Base-by-base conservation (phyloP, 2,113 vertebrate species). In the Etheostoma spectabile region DNA sequence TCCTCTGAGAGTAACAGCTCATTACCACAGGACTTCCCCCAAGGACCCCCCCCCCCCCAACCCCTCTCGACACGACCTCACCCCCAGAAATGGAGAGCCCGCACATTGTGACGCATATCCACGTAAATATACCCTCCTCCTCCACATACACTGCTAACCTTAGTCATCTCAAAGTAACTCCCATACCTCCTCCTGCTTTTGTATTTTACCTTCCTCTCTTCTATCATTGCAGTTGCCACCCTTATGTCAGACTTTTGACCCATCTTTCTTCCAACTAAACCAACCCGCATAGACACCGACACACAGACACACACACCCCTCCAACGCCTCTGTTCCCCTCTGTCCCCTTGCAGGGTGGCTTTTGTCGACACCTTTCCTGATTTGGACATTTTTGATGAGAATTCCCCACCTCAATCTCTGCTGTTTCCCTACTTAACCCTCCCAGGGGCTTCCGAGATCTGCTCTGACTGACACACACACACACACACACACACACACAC, bases 321-420 rank as follows among this genome's bases (percentile, higher is more conserved):
- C 59, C 63, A 61, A 15, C 30, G 16, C 77, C 85, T 74, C 83
- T 42, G 59, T 38, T 85, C 64, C 84, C 77, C 79, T 89, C 85
- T 55, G 86, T 88, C 87, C 89, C 86, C 79, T 83, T 27, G 66
- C 85, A 85, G 84, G 72, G 82, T 88, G 84, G 84, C 86, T 90
- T 79, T 74, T 70, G 87, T 74, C 83, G 92, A 91, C 94, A 93
- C 91, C 91, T 94, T 93, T 95, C 93, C 89, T 64, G 68, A 94
- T 94, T 94, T 95, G 93, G 92, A 93, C 70, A 8, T 74, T 90
- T 94, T 77, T 90, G 91, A 91, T 88, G 91, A 93, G 92, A 95
- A 94, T 93, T 93, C 87, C 91, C 91, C 86, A 93, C 91, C 91
- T 94, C 92, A 95, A 94, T 95, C 94, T 95, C 85, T 76, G 88